These are phyloP conservation scores for Tychaedon coryphoeus DNA, from an alignment of 2,113 vertebrate species.

Conservation along the genomic window DNA sequence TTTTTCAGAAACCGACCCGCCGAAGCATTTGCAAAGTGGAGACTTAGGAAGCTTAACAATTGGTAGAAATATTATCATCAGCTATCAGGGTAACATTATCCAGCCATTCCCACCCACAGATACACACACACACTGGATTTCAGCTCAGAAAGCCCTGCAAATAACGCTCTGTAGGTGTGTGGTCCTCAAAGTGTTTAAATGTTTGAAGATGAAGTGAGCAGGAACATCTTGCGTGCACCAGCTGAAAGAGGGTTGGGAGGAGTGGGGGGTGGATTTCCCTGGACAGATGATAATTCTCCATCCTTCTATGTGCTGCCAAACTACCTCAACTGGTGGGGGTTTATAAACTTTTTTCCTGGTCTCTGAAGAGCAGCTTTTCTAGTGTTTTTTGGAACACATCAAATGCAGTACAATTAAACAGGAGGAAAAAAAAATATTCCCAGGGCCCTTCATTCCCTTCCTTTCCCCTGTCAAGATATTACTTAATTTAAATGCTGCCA, in stretches of 20 bases:
- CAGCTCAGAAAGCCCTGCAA: constrained; percentile 9
- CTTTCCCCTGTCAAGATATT: constrained; percentile 52
- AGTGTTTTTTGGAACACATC: constrained; percentile 52
- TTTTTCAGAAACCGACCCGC: constrained; percentile 4
- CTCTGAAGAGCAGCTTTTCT: constrained; percentile 22
- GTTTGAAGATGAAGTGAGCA: constrained; percentile 47
- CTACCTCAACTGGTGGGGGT: constrained; percentile 11
- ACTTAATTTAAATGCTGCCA: constrained; percentile 65
- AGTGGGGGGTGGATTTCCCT: constrained; percentile 44
- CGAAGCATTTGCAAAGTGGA: constrained; percentile 48
- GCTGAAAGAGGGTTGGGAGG: constrained; percentile 45
- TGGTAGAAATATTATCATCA: constrained; percentile 69
- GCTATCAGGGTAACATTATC: constrained; percentile 48
- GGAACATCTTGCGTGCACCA: constrained; percentile 57
- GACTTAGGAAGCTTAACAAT: constrained; percentile 71
- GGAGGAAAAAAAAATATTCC: constrained; percentile 29
- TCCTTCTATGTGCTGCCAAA: constrained; percentile 54
- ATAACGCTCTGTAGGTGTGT: constrained; percentile 1
- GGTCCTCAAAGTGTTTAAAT: constrained; percentile 52
- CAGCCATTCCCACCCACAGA: constrained; percentile 63
- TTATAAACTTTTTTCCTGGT: constrained; percentile 30
- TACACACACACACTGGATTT: constrained; percentile 10
- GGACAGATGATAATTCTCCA: constrained; percentile 54
- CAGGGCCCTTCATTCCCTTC: constrained; percentile 18
- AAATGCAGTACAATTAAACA: constrained; percentile 48